These are phyloP conservation scores for Trematomus loennbergii DNA, from an alignment of 2,113 vertebrate genomes.

Conservation along the genomic window DNA sequence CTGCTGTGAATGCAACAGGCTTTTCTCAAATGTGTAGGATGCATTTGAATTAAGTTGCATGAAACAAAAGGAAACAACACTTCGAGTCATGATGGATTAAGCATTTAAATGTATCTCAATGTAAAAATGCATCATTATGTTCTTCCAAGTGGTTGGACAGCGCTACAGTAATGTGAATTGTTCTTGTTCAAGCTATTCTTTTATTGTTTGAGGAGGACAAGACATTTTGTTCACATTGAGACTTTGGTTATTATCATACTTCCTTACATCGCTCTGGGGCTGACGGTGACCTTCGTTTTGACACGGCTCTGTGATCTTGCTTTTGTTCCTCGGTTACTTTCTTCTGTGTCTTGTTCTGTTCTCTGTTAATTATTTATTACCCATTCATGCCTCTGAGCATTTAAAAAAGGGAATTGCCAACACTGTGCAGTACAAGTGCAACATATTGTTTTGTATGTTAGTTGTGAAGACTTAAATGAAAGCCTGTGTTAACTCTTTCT, in stretches of 20 bases:
- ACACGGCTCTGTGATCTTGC: background rate
- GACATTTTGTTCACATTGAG: background rate
- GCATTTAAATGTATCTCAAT: background rate
- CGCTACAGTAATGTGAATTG: background rate
- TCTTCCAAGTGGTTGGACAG: background rate
- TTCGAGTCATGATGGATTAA: background rate
- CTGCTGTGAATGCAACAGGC: conserved; percentile 17
- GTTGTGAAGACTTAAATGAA: background rate
- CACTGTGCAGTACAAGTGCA: background rate
- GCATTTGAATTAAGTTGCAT: background rate
- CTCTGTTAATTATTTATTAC: background rate
- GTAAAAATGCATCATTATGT: background rate
- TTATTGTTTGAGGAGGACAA: background rate
- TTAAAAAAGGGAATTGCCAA: background rate
- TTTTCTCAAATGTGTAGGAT: conserved; percentile 2
- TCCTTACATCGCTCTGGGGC: conserved; percentile 2
- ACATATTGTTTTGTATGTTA: background rate
- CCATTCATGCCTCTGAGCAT: background rate
- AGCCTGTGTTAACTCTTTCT: background rate
- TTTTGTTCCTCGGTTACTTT: conserved; percentile 5
- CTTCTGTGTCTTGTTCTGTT: background rate
- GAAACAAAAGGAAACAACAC: background rate
- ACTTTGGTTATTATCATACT: conserved; percentile 18
- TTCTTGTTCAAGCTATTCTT: background rate
- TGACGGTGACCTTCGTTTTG: conserved; percentile 30